A percentile compares a stretch with the other conserved stretches of the same genome.
These are phyloP conservation scores for Aleiodes alternator DNA, from an alignment of 2,888 invertebrate genomes.

Conservation along the genomic window DNA sequence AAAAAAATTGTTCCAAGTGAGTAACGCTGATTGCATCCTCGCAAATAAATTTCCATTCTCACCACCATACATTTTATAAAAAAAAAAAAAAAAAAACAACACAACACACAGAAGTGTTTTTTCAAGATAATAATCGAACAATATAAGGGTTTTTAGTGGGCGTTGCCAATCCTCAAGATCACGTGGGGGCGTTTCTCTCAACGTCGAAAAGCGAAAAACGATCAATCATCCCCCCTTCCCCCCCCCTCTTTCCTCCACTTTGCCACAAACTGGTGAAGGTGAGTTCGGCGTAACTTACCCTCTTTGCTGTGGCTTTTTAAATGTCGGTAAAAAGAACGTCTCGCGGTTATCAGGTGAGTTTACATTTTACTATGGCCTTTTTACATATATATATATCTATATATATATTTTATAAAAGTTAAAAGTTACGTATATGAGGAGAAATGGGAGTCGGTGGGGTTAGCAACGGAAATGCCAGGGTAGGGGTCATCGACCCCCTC, in stretches of 20 bases:
- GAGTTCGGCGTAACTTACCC: slow-evolving; percentile 38
- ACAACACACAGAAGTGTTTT: slow-evolving; percentile 11
- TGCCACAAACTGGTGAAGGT: slow-evolving; percentile 44
- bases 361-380: too few relatives aligned
- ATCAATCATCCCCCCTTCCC: slow-evolving; percentile 55
- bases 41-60: not conserved
- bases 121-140: slow-evolving; percentile 42
- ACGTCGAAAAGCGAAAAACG: slow-evolving; percentile 57
- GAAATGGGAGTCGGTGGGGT: slow-evolving; percentile 44
- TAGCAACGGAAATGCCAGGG: slow-evolving; percentile 42
- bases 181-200: slow-evolving; percentile 51
- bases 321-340: slow-evolving; percentile 36
- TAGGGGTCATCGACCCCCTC: slow-evolving; percentile 51
- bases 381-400: too few relatives aligned
- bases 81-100: not conserved
- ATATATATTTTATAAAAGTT: too few relatives aligned
- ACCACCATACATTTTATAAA: slow-evolving; percentile 6
- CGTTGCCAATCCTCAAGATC: slow-evolving; percentile 45
- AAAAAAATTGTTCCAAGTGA: not conserved
- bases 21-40: not conserved
- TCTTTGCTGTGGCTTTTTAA: slow-evolving; percentile 29
- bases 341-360: slow-evolving; percentile 12
- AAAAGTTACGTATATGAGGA: slow-evolving; percentile 5
- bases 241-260: slow-evolving; percentile 14
- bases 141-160: slow-evolving; percentile 39